A percentile compares a stretch with the other conserved stretches of the same genome.
Evolutionary conservation across 2,888 invertebrate species (phyloP).

Genomic region (Spilarctia lutea): DNA sequence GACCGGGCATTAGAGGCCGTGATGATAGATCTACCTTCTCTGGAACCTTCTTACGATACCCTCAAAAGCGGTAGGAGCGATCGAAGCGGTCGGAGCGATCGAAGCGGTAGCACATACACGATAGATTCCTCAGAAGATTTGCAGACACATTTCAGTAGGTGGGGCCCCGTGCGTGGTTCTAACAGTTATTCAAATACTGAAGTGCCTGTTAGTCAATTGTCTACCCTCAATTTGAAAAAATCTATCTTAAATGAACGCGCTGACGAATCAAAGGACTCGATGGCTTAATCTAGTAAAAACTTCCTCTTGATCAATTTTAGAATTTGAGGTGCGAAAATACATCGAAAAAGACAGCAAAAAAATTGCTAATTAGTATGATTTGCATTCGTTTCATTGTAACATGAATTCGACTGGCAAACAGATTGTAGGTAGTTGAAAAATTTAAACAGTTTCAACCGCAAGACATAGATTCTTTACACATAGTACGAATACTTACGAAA

Average conservation of each 20-base stretch:
- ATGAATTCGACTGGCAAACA: background rate
- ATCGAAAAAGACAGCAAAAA: background rate
- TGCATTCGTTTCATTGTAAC: background rate
- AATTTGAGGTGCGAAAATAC: background rate
- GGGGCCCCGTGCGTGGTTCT: conserved; percentile 84
- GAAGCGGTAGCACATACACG: conserved; percentile 56
- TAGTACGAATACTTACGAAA: background rate
- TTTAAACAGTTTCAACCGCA: background rate
- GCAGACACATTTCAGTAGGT: conserved; percentile 71
- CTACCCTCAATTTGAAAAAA: conserved; percentile 72
- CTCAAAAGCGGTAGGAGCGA: conserved; percentile 57
- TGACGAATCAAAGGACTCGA: conserved; percentile 63
- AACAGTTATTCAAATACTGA: conserved; percentile 77
- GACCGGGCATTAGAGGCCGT: conserved; percentile 79
- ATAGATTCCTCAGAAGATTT: conserved; percentile 57
- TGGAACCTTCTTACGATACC: conserved; percentile 66
- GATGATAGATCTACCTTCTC: conserved; percentile 75
- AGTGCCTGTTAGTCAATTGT: conserved; percentile 76
- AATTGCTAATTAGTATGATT: background rate
- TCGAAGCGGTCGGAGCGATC: conserved; percentile 56
- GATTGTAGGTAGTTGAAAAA: background rate
- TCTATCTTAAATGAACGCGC: conserved; percentile 58
- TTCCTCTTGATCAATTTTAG: background rate
- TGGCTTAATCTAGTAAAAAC: conserved; percentile 53
- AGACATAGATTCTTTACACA: background rate